phyloP scores from a whole-genome alignment of 2,113 vertebrate species.

The Pteropus alecto region DNA sequence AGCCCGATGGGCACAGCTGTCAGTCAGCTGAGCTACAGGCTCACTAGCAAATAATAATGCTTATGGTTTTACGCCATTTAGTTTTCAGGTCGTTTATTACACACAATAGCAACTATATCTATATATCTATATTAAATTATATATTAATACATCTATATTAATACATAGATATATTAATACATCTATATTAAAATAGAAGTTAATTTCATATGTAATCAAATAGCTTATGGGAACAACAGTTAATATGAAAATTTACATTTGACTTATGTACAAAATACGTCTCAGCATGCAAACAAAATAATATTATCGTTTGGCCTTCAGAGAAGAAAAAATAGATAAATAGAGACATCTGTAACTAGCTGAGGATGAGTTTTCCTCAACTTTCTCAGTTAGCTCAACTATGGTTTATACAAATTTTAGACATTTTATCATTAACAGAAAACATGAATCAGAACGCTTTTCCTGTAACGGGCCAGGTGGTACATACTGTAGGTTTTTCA shows the following conservation, averaged over 20 bases:
- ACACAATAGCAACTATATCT: neutral
- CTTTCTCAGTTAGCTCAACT: neutral
- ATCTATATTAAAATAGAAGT: neutral
- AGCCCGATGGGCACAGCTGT: too few species aligned
- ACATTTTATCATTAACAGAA: neutral
- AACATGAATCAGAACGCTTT: neutral
- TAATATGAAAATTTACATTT: neutral
- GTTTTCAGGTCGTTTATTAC: neutral
- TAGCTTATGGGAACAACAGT: neutral
- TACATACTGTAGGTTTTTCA: neutral
- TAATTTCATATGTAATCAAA: neutral
- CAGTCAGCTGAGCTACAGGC: neutral
- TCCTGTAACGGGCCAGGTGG: neutral
- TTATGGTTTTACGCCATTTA: neutral
- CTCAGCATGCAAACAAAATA: neutral
- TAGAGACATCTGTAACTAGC: neutral
- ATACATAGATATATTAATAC: neutral
- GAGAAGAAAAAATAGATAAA: neutral
- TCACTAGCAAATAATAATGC: fast-evolving
- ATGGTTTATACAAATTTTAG: neutral
- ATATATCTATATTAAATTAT: neutral
- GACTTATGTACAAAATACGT: neutral
- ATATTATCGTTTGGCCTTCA: neutral
- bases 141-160: neutral
- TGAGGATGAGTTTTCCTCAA: neutral